Percentiles rank a stretch among this genome's conserved stretches.
Conservation (phyloP, 2,888 invertebrate species). For the Andrena praecox region DNA sequence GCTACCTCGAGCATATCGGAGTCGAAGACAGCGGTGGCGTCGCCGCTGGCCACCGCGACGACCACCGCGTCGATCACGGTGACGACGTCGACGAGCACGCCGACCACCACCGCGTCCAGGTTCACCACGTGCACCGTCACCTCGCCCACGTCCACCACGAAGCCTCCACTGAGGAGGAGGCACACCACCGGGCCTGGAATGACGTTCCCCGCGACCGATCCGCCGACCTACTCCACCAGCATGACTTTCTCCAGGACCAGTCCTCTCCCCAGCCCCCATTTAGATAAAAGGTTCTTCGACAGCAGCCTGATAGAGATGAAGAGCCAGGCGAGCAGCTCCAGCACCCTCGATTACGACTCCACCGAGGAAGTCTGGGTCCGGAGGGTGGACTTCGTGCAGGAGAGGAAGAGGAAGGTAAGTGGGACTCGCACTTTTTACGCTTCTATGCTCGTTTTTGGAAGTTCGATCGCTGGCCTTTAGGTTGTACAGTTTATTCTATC, state of each 20-base stretch:
- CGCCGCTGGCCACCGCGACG: constrained; percentile 47
- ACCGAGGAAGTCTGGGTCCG: constrained; percentile 91
- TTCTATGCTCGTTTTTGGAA: neutral
- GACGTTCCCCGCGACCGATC: constrained; percentile 83
- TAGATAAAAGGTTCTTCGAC: constrained; percentile 93
- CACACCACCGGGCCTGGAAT: constrained; percentile 83
- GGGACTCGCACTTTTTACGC: neutral
- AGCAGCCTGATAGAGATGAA: constrained; percentile 93
- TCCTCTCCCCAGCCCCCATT: constrained; percentile 88
- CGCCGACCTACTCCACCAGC: constrained; percentile 82
- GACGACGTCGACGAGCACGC: constrained; percentile 19
- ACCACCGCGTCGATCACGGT: constrained; percentile 12
- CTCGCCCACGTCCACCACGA: constrained; percentile 79
- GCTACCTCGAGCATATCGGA: constrained; percentile 75
- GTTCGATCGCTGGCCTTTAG: neutral
- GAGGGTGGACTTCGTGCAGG: constrained; percentile 85
- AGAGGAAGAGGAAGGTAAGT: constrained; percentile 86
- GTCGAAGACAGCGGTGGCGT: constrained; percentile 38
- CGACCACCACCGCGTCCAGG: constrained; percentile 73
- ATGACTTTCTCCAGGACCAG: constrained; percentile 84
- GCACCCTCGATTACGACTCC: constrained; percentile 87
- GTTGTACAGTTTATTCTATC: neutral
- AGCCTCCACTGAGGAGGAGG: constrained; percentile 80
- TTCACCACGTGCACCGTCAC: constrained; percentile 81
- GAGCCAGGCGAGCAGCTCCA: constrained; percentile 88